Percentiles rank a stretch among this genome's conserved stretches.
phyloP scores from a whole-genome alignment of 2,113 vertebrate genomes.

The Thryonomys swinderianus region DNA sequence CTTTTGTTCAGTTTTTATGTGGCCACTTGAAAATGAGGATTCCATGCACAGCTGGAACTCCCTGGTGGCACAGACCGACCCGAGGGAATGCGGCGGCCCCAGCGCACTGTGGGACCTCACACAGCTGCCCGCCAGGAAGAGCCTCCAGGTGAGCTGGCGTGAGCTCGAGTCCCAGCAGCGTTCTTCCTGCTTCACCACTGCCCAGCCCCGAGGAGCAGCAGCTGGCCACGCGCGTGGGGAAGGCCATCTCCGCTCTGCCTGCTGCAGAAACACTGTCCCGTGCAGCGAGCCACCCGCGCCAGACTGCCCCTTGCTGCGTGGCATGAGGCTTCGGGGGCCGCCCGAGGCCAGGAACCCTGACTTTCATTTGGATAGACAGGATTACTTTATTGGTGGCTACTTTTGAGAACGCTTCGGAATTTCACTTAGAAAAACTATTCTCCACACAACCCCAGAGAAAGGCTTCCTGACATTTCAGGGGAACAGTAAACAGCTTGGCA shows the following conservation, averaged over 20 bases:
- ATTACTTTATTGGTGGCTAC: too few relatives aligned
- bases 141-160: too few relatives aligned
- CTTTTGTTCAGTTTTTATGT: background rate
- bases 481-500: background rate
- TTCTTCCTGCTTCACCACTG: fast-evolving
- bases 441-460: too few relatives aligned
- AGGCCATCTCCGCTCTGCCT: background rate
- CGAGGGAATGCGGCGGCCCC: fast-evolving
- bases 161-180: background rate
- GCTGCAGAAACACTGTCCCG: fast-evolving
- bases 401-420: background rate
- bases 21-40: background rate
- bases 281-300: fast-evolving
- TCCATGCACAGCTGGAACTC: fast-evolving
- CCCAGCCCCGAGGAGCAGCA: fast-evolving
- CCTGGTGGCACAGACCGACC: fast-evolving
- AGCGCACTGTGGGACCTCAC: fast-evolving
- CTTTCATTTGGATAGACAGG: background rate
- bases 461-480: background rate
- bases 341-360: fast-evolving
- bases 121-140: too few relatives aligned
- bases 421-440: background rate
- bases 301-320: background rate
- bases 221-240: background rate
- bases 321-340: background rate